phyloP scores from a whole-genome alignment of 1,140 invertebrate species.

The Ctenoplectra terminalis region DNA sequence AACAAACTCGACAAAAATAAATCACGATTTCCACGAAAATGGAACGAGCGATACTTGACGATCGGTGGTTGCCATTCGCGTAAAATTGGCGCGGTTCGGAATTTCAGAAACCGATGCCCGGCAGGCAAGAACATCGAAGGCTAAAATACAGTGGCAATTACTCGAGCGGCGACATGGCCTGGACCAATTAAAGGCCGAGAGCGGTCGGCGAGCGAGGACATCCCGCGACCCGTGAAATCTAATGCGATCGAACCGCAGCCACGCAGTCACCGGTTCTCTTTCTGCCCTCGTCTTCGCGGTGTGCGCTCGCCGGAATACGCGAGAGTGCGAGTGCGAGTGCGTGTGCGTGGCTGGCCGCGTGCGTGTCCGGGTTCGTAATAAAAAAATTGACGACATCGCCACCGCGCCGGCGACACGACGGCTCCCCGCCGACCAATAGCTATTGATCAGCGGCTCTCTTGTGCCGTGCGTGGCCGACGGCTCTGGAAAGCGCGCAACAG shows the following conservation, averaged over 20 bases:
- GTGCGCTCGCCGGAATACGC: slow-evolving; percentile 6
- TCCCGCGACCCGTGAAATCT: slow-evolving; percentile 63
- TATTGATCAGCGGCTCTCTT: slow-evolving; percentile 73
- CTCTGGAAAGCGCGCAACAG: slow-evolving; percentile 48
- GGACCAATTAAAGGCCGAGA: slow-evolving; percentile 43
- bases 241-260: slow-evolving; percentile 53
- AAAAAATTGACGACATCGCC: slow-evolving; percentile 75
- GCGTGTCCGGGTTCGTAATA: slow-evolving; percentile 67
- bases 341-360: too few relatives aligned
- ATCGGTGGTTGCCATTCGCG: background rate
- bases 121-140: slow-evolving; percentile 5
- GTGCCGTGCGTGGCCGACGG: slow-evolving; percentile 50
- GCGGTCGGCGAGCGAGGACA: slow-evolving; percentile 3
- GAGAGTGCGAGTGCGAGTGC: slow-evolving; percentile 58
- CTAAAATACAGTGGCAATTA: slow-evolving; percentile 48
- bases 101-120: background rate
- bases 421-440: slow-evolving; percentile 68
- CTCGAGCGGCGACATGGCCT: slow-evolving; percentile 28
- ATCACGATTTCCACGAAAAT: background rate
- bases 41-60: background rate
- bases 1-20: background rate
- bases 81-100: background rate
- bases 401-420: slow-evolving; percentile 69
- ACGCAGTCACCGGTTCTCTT: background rate
- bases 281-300: background rate